phyloP scores from a whole-genome alignment of 2,113 vertebrate genomes.

The Calypte anna region DNA sequence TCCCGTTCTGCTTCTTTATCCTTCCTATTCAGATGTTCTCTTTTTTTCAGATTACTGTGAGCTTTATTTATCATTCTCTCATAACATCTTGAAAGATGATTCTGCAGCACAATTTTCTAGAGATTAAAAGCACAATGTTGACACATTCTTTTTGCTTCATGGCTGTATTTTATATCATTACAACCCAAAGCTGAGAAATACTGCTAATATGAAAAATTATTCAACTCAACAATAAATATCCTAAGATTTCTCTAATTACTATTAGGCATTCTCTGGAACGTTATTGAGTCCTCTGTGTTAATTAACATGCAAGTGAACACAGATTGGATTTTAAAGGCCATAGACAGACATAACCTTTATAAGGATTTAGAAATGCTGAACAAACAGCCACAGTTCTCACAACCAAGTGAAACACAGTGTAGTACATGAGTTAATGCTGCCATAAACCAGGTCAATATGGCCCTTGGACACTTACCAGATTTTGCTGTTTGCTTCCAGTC shows the following conservation, averaged over 20 bases:
- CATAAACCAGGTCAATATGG: constrained; percentile 31
- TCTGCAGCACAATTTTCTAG: neutral
- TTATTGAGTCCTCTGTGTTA: neutral
- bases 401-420: neutral
- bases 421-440: neutral
- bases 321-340: constrained; percentile 1
- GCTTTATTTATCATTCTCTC: constrained; percentile 9
- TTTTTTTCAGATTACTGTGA: neutral
- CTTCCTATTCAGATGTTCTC: neutral
- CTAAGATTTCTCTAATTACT: neutral
- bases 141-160: neutral
- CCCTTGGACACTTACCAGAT: neutral
- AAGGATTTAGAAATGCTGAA: neutral
- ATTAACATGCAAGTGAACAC: neutral
- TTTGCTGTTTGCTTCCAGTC: neutral
- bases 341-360: neutral
- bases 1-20: neutral
- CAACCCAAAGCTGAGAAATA: neutral
- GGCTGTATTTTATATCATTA: neutral
- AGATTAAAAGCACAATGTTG: constrained; percentile 35
- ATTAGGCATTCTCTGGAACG: neutral
- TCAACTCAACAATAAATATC: neutral
- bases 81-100: constrained; percentile 31
- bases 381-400: neutral
- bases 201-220: neutral